Evolutionary conservation across 2,888 invertebrate species (phyloP), one percentile per base, ranked within the genome.

Genomic region (Ormyrus labotus): DNA sequence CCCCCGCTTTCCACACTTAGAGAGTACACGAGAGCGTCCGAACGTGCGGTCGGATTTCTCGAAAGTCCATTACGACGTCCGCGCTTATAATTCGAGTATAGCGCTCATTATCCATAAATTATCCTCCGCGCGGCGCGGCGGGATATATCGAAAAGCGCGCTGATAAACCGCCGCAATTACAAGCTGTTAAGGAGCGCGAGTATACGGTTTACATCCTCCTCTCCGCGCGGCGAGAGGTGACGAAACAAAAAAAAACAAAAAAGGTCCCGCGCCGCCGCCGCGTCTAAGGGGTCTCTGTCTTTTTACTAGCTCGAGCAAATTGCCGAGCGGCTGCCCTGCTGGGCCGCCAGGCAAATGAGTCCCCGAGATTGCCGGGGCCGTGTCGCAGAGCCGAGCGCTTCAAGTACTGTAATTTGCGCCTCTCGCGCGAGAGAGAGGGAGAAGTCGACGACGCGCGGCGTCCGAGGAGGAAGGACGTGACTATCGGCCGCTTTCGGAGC

Each of bases 321-420:
- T 34, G 34, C 34, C 34, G 34, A 34, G 34, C 34, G 4, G 34
- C 34, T 6, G 19, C 48, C n/a, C 61, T 53, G 61, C 45, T 9
- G 61, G 48, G 69, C 47, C 34, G 34, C 65, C 63, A 75, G 63
- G 70, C 70, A 80, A 80, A 80, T 80, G 74, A 75, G 75, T 70
- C 57, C 45, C 6, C 68, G 64, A 65, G 70, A 80, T 80, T 80
- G 74, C 51, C 63, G 68, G 58, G 45, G 11, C 63, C 34, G 34
- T 70, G 67, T 79, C 73, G 71, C 72, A 13, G 13, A 13, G 13
- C 73, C 34, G 63, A 70, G 13, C 64, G 19, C 7, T 34, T 4
- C 34, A 4, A 34, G 34, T 4, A 11, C 13, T 45, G 78, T 74
- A 69, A 79, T 79, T 79, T 79, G 69, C 69, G 73, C 63, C 69